Percentiles rank a stretch among this genome's conserved stretches.
Conservation (phyloP, 2,113 vertebrate genomes). For the Xerus inauris region DNA sequence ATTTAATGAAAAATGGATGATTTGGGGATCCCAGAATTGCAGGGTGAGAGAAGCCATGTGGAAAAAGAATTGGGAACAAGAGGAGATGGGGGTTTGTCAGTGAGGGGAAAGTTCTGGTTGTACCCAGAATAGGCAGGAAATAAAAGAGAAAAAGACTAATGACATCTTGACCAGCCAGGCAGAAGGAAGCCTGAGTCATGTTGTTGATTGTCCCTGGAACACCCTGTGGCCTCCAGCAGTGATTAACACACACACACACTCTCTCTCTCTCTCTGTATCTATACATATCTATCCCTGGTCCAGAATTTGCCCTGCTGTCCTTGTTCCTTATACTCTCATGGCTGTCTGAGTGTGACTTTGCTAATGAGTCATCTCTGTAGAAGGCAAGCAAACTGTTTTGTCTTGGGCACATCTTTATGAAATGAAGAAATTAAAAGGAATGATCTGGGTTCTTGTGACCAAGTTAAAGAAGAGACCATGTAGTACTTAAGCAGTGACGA, state of each 20-base stretch:
- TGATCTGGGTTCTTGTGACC: neutral
- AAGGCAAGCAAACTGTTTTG: neutral
- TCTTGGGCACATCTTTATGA: neutral
- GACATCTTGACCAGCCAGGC: neutral
- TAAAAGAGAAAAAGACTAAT: neutral
- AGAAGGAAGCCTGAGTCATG: constrained; percentile 27
- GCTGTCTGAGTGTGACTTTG: neutral
- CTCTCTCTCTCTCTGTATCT: neutral
- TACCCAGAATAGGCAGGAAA: constrained; percentile 10
- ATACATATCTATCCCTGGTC: neutral
- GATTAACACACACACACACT: too few species aligned
- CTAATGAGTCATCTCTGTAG: neutral
- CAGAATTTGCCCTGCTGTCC: neutral
- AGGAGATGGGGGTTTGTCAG: neutral
- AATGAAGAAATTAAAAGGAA: constrained; percentile 24
- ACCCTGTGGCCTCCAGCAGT: neutral
- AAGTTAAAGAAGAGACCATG: neutral
- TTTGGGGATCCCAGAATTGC: neutral
- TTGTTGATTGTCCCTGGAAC: neutral
- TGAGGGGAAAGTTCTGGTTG: neutral
- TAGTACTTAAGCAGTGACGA: neutral
- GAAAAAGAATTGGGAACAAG: neutral
- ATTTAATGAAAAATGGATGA: constrained; percentile 24
- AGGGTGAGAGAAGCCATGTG: neutral
- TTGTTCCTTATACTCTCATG: neutral